These are phyloP conservation scores for Geotrypetes seraphini DNA, from an alignment of 2,797 vertebrate species.

Conservation along the genomic window DNA sequence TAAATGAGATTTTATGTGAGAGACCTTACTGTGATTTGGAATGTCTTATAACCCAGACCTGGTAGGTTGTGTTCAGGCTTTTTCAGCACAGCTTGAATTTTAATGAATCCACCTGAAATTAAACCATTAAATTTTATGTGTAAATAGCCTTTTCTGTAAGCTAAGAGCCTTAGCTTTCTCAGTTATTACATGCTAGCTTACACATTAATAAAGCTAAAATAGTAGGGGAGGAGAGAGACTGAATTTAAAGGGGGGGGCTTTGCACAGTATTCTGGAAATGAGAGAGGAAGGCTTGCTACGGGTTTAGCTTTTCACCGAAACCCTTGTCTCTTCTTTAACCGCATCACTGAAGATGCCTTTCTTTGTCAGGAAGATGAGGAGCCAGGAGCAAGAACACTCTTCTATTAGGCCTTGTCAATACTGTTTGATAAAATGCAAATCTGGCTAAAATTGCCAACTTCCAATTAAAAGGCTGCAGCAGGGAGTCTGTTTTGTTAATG, in stretches of 20 bases:
- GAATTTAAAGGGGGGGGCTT: too few relatives aligned
- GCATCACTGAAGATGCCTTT: constrained; percentile 4
- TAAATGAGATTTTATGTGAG: too few relatives aligned
- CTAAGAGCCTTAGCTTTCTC: too few relatives aligned
- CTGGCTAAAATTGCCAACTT: constrained; percentile 32
- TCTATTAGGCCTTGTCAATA: constrained; percentile 25
- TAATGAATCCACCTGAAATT: too few relatives aligned
- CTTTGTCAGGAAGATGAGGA: constrained; percentile 5
- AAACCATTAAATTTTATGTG: too few relatives aligned
- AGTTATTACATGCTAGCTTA: too few relatives aligned
- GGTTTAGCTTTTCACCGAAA: background rate
- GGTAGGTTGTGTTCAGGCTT: too few relatives aligned
- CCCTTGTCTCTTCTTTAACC: background rate
- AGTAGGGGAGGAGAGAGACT: background rate
- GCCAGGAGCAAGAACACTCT: constrained; percentile 1
- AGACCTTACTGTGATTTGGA: too few relatives aligned
- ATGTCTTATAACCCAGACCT: too few relatives aligned
- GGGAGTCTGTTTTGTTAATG: constrained; percentile 47
- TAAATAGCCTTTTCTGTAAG: too few relatives aligned
- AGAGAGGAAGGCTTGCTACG: background rate
- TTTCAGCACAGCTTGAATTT: too few relatives aligned
- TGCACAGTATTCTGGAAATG: background rate
- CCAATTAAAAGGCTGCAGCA: constrained; percentile 39
- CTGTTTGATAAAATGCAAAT: constrained; percentile 35
- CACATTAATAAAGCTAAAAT: background rate